These are phyloP conservation scores for Athripsodes cinereus DNA, from an alignment of 2,888 invertebrate genomes.

Conservation along the genomic window DNA sequence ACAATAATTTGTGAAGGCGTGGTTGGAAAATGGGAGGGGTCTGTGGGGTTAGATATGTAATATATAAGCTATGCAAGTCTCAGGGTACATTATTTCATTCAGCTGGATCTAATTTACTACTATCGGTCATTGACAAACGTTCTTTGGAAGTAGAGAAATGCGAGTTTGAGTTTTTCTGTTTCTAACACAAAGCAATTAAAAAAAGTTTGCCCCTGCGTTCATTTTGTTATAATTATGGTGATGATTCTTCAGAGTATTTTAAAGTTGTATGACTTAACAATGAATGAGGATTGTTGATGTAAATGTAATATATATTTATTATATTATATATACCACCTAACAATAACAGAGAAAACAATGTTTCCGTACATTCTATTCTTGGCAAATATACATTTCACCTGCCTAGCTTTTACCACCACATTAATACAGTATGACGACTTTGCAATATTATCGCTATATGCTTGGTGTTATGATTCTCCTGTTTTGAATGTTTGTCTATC, in stretches of 20 bases:
- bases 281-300: slow-evolving; percentile 3
- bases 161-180: not conserved
- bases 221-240: too few species aligned
- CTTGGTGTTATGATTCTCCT: too few species aligned
- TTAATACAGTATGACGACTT: too few species aligned
- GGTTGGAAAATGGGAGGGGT: too few species aligned
- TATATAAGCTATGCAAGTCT: too few species aligned
- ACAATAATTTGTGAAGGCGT: too few species aligned
- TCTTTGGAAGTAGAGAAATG: not conserved
- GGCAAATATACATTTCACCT: slow-evolving; percentile 26
- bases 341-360: slow-evolving; percentile 14
- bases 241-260: not conserved
- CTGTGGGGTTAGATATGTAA: too few species aligned
- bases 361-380: slow-evolving; percentile 20
- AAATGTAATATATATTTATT: too few species aligned
- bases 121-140: not conserved
- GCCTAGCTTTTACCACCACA: too few species aligned
- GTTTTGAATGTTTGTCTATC: too few species aligned
- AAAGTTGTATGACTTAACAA: not conserved
- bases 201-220: not conserved
- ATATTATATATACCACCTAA: slow-evolving; percentile 11
- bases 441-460: too few species aligned
- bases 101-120: not conserved
- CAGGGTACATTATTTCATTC: too few species aligned
- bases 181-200: not conserved